These are phyloP conservation scores for Agrochola lota DNA, from an alignment of 2,888 invertebrate species.

Conservation along the genomic window DNA sequence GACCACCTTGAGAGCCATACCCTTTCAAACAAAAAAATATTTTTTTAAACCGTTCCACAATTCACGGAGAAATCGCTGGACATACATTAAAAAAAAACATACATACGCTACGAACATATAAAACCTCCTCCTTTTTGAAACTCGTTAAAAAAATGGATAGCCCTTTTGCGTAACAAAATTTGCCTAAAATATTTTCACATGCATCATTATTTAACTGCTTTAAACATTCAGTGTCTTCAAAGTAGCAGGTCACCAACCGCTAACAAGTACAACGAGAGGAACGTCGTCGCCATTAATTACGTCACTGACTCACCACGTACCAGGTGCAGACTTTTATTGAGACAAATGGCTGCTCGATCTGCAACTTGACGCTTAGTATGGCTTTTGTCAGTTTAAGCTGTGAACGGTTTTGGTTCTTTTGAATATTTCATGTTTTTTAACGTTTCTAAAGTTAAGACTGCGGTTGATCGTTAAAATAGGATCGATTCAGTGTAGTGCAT, in stretches of 20 bases:
- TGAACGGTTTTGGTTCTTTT: slow-evolving; percentile 16
- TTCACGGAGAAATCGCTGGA: no score
- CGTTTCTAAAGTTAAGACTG: no score
- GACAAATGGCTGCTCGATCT: slow-evolving; percentile 65
- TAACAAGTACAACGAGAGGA: slow-evolving; percentile 37
- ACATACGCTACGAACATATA: no score
- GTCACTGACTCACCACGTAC: slow-evolving; percentile 48
- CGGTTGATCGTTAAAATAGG: not conserved
- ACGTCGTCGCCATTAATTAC: slow-evolving; percentile 59
- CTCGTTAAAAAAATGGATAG: not conserved
- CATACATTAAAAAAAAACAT: no score
- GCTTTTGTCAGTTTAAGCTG: slow-evolving; percentile 40
- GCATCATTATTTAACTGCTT: not conserved
- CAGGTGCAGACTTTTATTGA: slow-evolving; percentile 75
- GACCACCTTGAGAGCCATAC: no score
- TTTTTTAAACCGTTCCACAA: no score
- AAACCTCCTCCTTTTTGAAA: no score
- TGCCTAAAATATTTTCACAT: not conserved
- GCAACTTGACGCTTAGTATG: slow-evolving; percentile 30
- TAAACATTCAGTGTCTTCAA: not conserved
- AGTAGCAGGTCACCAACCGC: slow-evolving; percentile 23
- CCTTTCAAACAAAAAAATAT: no score
- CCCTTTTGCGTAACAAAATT: not conserved
- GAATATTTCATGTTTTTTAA: slow-evolving; percentile 16
- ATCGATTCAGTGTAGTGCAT: not conserved